Evolutionary conservation across 2,113 vertebrate species (phyloP), one percentile per base, ranked within the genome.

Genomic region (Cyprinus carpio): DNA sequence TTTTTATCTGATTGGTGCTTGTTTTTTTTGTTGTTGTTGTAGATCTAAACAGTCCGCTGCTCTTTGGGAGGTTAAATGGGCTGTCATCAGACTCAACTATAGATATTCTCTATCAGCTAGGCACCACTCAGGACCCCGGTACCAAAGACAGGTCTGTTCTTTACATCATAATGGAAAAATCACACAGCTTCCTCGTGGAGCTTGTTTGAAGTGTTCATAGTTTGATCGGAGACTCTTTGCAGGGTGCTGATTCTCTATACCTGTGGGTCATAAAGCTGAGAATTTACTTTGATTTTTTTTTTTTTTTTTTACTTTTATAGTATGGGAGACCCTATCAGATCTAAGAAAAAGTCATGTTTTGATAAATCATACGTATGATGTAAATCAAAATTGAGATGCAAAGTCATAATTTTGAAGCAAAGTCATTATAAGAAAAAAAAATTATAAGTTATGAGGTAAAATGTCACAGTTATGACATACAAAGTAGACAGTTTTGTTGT

Each of bases 1-100:
- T 3, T 85, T 25, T 46, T 31, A 25, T 60, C 60, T 64, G 43
- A 75, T 78, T 83, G 18, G 20, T 81, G 23, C 88, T 34, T 51
- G 9, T 83, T 3, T 89, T 43, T 51, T 67, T n/a, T n/a, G n/a
- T n/a, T n/a, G n/a, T n/a, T 82, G 56, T 76, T 65, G 15, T 91
- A 99, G 98, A 99, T 94, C 91, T 99, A 90, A 99, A 99, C 94
- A 99, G 98, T 87, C 98, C 98, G 86, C 95, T 99, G 91, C 96
- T 99, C 83, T 99, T 99, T 89, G 98, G 98, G 88, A 95, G 98
- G 88, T 94, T 99, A 51, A 99, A 99, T 89, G 98, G 98, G 88
- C 96, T 99, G 54, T 99, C 98, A 67, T 99, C 98, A 87, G 98
- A 99, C 93, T 99, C 98, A 85, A 99, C 98, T 77, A 99, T 99